Conservation (phyloP, 1,140 invertebrate genomes). For the Charaxes varanes region DNA sequence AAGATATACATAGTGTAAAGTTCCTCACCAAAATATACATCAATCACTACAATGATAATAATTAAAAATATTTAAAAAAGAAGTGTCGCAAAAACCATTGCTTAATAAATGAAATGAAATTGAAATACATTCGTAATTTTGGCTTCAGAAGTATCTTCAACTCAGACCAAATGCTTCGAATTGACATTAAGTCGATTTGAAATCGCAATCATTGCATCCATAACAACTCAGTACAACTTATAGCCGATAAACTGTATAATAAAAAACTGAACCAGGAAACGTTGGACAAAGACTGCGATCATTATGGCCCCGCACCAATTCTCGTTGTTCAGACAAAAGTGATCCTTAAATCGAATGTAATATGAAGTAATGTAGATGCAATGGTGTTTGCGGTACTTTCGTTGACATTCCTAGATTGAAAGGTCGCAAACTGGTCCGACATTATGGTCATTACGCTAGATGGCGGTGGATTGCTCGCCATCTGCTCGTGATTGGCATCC, state of each 20-base stretch:
- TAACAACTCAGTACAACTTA: constrained; percentile 18
- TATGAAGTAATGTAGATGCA: constrained; percentile 22
- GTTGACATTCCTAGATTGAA: constrained; percentile 68
- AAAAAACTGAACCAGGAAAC: constrained; percentile 32
- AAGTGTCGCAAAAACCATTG: too few relatives aligned
- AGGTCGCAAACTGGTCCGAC: constrained; percentile 64
- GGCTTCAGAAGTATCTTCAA: too few relatives aligned
- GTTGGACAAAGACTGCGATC: constrained; percentile 33
- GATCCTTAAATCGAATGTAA: constrained; percentile 20
- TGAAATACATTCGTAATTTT: too few relatives aligned
- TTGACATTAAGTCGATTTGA: constrained; percentile 17
- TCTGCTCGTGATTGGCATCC: constrained; percentile 42
- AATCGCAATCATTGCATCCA: constrained; percentile 14
- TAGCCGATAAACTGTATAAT: constrained; percentile 36
- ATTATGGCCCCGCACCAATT: constrained; percentile 30
- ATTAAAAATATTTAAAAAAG: too few relatives aligned
- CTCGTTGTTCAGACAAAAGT: constrained; percentile 19
- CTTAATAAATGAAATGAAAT: too few relatives aligned
- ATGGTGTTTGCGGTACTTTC: constrained; percentile 35
- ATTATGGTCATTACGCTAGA: constrained; percentile 43
- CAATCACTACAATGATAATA: too few relatives aligned
- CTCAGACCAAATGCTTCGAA: constrained; percentile 4
- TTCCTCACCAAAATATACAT: too few relatives aligned
- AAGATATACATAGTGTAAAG: too few relatives aligned
- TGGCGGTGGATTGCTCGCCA: constrained; percentile 45